A percentile compares a stretch with the other conserved stretches of the same genome.
Conservation (phyloP, 2,888 invertebrate genomes). For the Zeuzera pyrina region DNA sequence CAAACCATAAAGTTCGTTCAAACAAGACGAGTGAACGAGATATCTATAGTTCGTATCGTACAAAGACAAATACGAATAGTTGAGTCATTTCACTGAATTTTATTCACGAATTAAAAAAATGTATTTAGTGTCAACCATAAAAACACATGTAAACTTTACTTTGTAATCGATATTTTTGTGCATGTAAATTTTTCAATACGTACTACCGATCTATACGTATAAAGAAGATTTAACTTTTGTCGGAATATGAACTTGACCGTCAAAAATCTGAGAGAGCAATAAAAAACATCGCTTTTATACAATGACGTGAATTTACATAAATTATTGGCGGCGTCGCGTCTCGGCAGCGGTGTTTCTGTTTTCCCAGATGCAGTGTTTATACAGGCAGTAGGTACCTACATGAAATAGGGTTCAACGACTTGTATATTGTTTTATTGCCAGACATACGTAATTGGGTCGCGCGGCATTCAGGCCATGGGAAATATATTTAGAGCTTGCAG, state of each 20-base stretch:
- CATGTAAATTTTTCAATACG: no score
- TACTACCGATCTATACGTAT: no score
- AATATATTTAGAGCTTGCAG: no score
- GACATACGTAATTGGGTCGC: constrained; percentile 67
- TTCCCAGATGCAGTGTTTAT: constrained; percentile 65
- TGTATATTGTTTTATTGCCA: constrained; percentile 64
- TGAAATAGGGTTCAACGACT: constrained; percentile 61
- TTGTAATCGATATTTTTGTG: no score
- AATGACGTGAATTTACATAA: constrained; percentile 70
- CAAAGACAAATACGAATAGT: no score
- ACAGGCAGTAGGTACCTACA: constrained; percentile 35
- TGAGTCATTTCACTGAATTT: no score
- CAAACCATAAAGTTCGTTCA: no score
- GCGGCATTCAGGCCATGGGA: constrained; percentile 46
- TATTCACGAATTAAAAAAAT: no score
- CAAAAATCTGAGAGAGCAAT: constrained; percentile 60
- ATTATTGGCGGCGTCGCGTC: constrained; percentile 63
- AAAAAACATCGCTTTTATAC: constrained; percentile 63
- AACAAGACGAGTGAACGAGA: no score
- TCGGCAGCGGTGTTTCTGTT: constrained; percentile 31
- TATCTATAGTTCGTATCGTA: no score
- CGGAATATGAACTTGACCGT: constrained; percentile 63
- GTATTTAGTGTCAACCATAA: no score
- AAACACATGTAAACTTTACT: no score
- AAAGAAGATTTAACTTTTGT: constrained; percentile 39